phyloP scores from a whole-genome alignment of 1,140 invertebrate species.

The Drosophila melanogaster region Release_6_plus_ISO1_MT NC_004354.4:5800501-5801000 shows the following conservation, averaged over 20 bases:
- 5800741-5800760: not conserved
- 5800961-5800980: constrained; percentile 1
- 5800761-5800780: too few species aligned
- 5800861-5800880: too few species aligned
- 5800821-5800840: too few species aligned
- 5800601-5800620: not conserved
- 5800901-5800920: constrained; percentile 38
- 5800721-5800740: constrained; percentile 35
- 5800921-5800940: constrained; percentile 52
- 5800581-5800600: not conserved
- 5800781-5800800: too few species aligned
- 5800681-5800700: constrained; percentile 13
- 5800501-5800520: constrained; percentile 73
- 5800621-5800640: not conserved
- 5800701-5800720: constrained; percentile 42
- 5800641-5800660: constrained; percentile 8
- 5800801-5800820: too few species aligned
- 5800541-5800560: constrained; percentile 26
- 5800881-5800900: constrained; percentile 8
- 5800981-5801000: constrained; percentile 25
- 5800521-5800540: constrained; percentile 62
- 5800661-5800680: not conserved
- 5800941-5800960: constrained; percentile 7
- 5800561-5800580: not conserved
- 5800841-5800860: too few species aligned